These are phyloP conservation scores for Drosophila crucigera DNA, from an alignment of 2,888 invertebrate genomes.

Conservation along the genomic window DNA sequence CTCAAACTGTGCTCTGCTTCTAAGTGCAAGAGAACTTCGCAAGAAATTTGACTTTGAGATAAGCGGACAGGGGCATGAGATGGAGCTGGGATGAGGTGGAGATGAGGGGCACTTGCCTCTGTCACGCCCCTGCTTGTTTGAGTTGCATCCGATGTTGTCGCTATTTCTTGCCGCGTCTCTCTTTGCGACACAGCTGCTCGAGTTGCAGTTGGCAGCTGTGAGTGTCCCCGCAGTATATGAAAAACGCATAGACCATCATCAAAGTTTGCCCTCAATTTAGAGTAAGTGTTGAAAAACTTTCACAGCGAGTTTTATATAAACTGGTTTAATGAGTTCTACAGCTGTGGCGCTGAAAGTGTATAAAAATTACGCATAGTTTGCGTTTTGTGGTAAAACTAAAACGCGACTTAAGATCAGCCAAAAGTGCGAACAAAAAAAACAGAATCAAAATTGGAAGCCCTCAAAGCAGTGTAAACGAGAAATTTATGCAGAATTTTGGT, in stretches of 20 bases:
- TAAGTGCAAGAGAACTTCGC: conserved; percentile 32
- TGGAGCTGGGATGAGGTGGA: neutral
- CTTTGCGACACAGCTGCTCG: conserved; percentile 23
- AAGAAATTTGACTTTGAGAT: conserved; percentile 67
- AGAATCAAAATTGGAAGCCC: neutral
- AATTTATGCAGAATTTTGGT: conserved; percentile 41
- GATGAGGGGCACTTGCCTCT: conserved; percentile 5
- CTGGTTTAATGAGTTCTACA: conserved; percentile 73
- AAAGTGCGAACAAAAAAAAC: neutral
- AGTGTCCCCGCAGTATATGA: conserved; percentile 47
- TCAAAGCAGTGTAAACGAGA: conserved; percentile 32
- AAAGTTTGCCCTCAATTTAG: conserved; percentile 79
- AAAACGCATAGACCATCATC: conserved; percentile 50
- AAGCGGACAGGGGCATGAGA: conserved; percentile 19
- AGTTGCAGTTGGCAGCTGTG: conserved; percentile 37
- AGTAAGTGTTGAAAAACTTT: conserved; percentile 68
- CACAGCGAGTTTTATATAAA: conserved; percentile 73
- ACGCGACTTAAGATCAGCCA: conserved; percentile 19
- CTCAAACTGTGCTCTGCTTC: conserved; percentile 29
- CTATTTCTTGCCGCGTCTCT: conserved; percentile 7
- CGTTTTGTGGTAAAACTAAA: conserved; percentile 42
- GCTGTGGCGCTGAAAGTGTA: conserved; percentile 42
- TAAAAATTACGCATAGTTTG: conserved; percentile 59
- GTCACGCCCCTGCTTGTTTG: conserved; percentile 55
- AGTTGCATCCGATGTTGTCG: conserved; percentile 49